A percentile compares a stretch with the other conserved stretches of the same genome.
These are phyloP conservation scores for Andrena chrysosceles DNA, from an alignment of 2,888 invertebrate genomes.

Conservation along the genomic window DNA sequence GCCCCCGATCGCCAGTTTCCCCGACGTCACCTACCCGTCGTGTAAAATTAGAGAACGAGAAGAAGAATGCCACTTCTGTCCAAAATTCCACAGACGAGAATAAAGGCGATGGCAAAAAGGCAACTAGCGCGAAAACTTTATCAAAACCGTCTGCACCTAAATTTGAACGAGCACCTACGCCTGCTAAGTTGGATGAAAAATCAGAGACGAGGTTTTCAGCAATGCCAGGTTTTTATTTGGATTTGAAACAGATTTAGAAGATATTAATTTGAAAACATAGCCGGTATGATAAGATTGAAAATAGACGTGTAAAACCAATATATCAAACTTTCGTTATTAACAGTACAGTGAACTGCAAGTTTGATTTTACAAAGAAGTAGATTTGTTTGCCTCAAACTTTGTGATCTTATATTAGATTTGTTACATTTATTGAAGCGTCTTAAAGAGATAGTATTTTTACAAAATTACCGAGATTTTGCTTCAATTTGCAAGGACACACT, in stretches of 20 bases:
- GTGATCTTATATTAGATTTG: not conserved
- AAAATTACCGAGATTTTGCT: constrained; percentile 68
- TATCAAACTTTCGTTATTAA: not conserved
- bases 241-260: not conserved
- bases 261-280: not conserved
- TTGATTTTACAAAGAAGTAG: not conserved
- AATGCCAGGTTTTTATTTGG: constrained; percentile 68
- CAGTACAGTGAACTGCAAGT: not conserved
- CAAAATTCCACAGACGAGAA: constrained; percentile 46
- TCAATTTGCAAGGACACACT: constrained; percentile 29
- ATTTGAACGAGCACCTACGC: constrained; percentile 41
- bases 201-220: constrained; percentile 58
- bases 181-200: constrained; percentile 49
- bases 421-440: not conserved
- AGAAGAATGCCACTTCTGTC: constrained; percentile 67
- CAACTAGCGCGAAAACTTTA: constrained; percentile 43
- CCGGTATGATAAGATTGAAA: not conserved
- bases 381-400: not conserved
- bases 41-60: constrained; percentile 48
- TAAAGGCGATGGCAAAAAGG: constrained; percentile 39
- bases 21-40: constrained; percentile 60
- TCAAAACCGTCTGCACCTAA: constrained; percentile 40
- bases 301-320: not conserved
- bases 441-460: not conserved
- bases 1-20: constrained; percentile 64